Conservation (phyloP, 2,113 vertebrate genomes). For the Tragelaphus imberbis region DNA sequence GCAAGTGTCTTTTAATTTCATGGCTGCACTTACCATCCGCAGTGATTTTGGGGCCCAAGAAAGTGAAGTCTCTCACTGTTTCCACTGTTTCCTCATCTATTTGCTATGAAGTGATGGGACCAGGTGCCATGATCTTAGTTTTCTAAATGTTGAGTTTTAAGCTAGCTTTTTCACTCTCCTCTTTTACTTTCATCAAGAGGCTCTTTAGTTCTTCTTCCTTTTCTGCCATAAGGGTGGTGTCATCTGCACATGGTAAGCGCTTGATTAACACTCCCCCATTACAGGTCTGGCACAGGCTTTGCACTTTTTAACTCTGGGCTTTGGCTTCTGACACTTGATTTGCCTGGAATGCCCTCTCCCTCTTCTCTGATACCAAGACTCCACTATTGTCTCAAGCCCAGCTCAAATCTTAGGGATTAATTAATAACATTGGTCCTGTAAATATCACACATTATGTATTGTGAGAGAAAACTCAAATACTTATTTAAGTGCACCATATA, state of each 20-base stretch:
- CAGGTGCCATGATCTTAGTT: neutral
- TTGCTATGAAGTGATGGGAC: neutral
- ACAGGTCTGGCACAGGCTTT: rapidly evolving
- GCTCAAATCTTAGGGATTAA: neutral
- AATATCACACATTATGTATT: neutral
- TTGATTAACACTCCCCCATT: neutral
- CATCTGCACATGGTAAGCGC: neutral
- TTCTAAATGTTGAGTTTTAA: neutral
- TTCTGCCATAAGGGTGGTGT: neutral
- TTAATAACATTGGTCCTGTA: neutral
- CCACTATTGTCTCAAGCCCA: neutral
- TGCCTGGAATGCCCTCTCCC: neutral
- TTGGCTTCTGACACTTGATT: neutral
- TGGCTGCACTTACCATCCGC: neutral
- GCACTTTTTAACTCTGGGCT: neutral
- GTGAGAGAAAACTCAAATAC: neutral
- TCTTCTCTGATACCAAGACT: neutral
- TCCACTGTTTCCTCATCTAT: neutral
- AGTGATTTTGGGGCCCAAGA: neutral
- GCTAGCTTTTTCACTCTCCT: neutral
- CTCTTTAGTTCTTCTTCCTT: neutral
- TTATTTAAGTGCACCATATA: neutral
- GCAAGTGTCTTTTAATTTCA: neutral
- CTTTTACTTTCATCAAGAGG: neutral
- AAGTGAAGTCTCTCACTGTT: neutral